A percentile compares a stretch with the other conserved stretches of the same genome.
phyloP scores from a whole-genome alignment of 2,888 invertebrate species.

The Erpobdella octoculata region DNA sequence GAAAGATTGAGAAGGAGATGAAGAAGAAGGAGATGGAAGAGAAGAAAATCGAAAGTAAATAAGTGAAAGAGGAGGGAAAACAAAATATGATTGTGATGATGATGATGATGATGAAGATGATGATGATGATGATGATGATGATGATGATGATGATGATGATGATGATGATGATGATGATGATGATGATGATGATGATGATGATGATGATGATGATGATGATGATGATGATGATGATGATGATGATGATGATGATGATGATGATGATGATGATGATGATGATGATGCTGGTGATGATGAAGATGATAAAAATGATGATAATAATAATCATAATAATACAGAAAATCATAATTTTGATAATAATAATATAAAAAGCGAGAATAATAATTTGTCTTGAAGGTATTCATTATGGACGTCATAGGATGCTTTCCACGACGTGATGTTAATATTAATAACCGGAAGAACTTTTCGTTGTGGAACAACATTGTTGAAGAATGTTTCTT shows the following conservation, averaged over 20 bases:
- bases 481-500: too few species aligned
- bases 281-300: not conserved
- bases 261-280: slow-evolving; percentile 22
- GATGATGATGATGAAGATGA: slow-evolving; percentile 19
- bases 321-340: too few species aligned
- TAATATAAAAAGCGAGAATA: too few species aligned
- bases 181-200: slow-evolving; percentile 23
- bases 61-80: too few species aligned
- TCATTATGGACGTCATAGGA: not conserved
- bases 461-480: too few species aligned
- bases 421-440: too few species aligned
- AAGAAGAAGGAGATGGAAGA: too few species aligned
- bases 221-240: slow-evolving; percentile 25
- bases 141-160: slow-evolving; percentile 26
- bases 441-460: too few species aligned
- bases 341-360: too few species aligned
- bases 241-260: slow-evolving; percentile 26
- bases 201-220: slow-evolving; percentile 26
- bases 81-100: slow-evolving; percentile 16
- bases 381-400: not conserved
- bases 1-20: too few species aligned
- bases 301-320: not conserved
- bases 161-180: slow-evolving; percentile 25
- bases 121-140: slow-evolving; percentile 20
- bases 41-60: too few species aligned